Evolutionary conservation across 2,888 invertebrate genomes (phyloP).

Genomic region (Oeneis ivallda): DNA sequence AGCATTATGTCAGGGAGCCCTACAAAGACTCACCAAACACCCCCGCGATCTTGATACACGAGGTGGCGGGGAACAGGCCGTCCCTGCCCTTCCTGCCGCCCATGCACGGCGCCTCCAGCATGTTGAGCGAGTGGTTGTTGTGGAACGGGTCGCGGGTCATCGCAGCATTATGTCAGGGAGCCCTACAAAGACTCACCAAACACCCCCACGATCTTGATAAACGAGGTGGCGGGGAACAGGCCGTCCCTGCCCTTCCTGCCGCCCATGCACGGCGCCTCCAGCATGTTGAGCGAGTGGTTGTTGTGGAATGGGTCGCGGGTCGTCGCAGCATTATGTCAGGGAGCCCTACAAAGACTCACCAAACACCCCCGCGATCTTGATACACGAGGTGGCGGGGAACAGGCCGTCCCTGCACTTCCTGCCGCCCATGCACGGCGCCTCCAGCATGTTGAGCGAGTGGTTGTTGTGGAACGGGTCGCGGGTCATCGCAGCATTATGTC

Average conservation of each 20-base stretch:
- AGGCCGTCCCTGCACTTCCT: slow-evolving; percentile 95
- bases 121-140: slow-evolving; percentile 91
- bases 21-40: slow-evolving; percentile 86
- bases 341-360: slow-evolving; percentile 80
- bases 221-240: slow-evolving; percentile 97
- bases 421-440: slow-evolving; percentile 96
- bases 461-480: slow-evolving; percentile 98
- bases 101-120: slow-evolving; percentile 95
- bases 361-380: slow-evolving; percentile 95
- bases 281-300: slow-evolving; percentile 90
- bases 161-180: too few relatives aligned
- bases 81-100: slow-evolving; percentile 95
- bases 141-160: slow-evolving; percentile 97
- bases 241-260: slow-evolving; percentile 96
- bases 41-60: slow-evolving; percentile 97
- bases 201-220: slow-evolving; percentile 96
- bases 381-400: slow-evolving; percentile 98
- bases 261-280: slow-evolving; percentile 96
- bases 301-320: slow-evolving; percentile 98
- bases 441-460: slow-evolving; percentile 90
- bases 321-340: slow-evolving; percentile 85
- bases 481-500: slow-evolving; percentile 53
- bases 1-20: too few relatives aligned
- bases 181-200: slow-evolving; percentile 85
- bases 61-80: slow-evolving; percentile 97